Evolutionary conservation across 1,140 invertebrate species (phyloP), one percentile per base, ranked within the genome.

Genomic region (Harpegnathos saltator): DNA sequence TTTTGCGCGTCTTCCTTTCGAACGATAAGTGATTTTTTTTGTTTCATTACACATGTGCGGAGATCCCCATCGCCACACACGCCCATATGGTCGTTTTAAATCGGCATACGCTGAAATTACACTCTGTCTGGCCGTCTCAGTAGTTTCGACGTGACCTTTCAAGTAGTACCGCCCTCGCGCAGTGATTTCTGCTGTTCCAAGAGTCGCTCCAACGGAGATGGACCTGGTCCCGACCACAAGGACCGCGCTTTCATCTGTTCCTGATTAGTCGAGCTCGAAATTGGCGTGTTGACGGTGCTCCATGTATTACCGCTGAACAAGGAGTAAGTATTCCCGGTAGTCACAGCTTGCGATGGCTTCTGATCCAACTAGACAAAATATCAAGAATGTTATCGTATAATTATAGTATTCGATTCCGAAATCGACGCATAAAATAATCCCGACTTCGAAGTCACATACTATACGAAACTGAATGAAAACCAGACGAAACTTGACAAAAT

Each of bases 121-220:
- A 85, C 81, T 83, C 72, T 85, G 84, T 66, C 85, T 78, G 88
- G 54, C 71, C 87, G 89, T 61, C 62, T 87, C 78, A 85, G 68
- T 63, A 85, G 82, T 62, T 73, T 61, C 65, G 26, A 71, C 65
- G 72, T 15, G 82, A 90, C 82, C 83, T 85, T 92, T 93, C 93
- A 93, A 88, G 92, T 94, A 84, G 92, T 94, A 62, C 92, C 92
- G 33, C 92, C 92, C 62, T 93, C 94, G 61, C 94, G 92, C 90
- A 95, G 92, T 71, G 96, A 96, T 89, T 97, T 97, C 93, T 98
- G 97, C 89, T 97, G 97, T 90, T 98, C 97, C 58, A 98, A 92
- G 7, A 98, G 95, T 77, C 97, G 95, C 90, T 98, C 97, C 33
- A 98, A 93, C 0, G 97, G 97, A 17, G 97, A 97, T 17, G 96